Conservation (phyloP, 1,140 invertebrate genomes). For the Drosophila subpulchrella region DNA sequence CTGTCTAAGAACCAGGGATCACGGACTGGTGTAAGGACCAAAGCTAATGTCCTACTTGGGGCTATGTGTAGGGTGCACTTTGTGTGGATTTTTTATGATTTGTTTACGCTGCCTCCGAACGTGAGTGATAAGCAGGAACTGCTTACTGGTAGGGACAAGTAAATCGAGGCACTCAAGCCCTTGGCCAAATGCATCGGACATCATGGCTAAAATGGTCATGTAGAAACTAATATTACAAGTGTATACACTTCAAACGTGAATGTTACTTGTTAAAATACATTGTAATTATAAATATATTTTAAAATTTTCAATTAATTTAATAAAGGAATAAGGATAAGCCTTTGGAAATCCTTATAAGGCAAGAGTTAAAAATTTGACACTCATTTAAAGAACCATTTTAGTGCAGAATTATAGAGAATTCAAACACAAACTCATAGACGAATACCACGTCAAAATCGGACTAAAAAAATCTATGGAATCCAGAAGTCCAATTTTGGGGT, state of each 20-base stretch:
- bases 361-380: too few relatives aligned
- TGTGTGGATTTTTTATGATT: slow-evolving; percentile 80
- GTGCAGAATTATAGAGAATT: too few relatives aligned
- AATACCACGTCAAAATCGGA: too few relatives aligned
- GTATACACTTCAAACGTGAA: background rate
- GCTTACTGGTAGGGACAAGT: slow-evolving; percentile 7
- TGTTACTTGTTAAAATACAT: too few relatives aligned
- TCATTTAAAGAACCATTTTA: too few relatives aligned
- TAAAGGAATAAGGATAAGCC: too few relatives aligned
- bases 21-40: slow-evolving; percentile 29
- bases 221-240: background rate
- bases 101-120: slow-evolving; percentile 63
- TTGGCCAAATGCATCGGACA: background rate
- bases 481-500: too few relatives aligned
- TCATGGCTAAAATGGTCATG: background rate
- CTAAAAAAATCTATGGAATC: too few relatives aligned
- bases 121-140: slow-evolving; percentile 48
- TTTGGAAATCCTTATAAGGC: background rate
- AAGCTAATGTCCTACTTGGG: slow-evolving; percentile 71
- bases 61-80: slow-evolving; percentile 77
- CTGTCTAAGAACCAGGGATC: background rate
- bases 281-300: background rate
- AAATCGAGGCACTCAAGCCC: slow-evolving; percentile 6
- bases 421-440: too few relatives aligned
- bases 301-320: too few relatives aligned